Base-by-base conservation (phyloP, 2,113 vertebrate species). In the Cacatua alba region DNA sequence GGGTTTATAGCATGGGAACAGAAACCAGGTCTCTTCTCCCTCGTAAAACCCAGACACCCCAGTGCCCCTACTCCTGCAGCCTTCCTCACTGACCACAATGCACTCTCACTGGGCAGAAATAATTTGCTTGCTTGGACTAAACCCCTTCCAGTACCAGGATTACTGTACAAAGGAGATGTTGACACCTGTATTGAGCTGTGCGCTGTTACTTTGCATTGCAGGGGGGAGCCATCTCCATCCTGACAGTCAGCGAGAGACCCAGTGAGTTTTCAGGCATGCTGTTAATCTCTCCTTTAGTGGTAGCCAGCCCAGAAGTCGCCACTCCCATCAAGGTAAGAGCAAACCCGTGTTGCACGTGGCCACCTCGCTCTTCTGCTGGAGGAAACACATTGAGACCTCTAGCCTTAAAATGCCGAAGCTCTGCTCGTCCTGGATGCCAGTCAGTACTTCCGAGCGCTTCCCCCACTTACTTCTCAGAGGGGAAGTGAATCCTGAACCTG, bases 171-270 rank as follows among this genome's bases (percentile, higher is more conserved):
- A 84, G 1, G 7, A 83, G 76, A 77, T 26, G 48, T 69, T 92
- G 75, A 76, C 71, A 44, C 41, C 69, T 83, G 85, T 90, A 51
- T 62, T 94, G 87, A 95, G 83, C 41, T 86, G 74, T n/a, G 77
- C 48, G 51, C 70, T 92, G 77, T 86, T 95, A 7, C 90, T 97
- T 95, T 95, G 51, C 76, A 10, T 97, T 97, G 33, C 97, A 99
- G 99, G 99, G 99, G 10, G 99, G 99, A 12, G 99, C 99, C 82
- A 99, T 99, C 88, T 97, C 98, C 82, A 99, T 99, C 94, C 98
- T 99, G 72, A 98, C 98, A 0, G 99, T 98, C 4, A 98, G 98
- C 5, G 99, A 99, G 96, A 98, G 98, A 59, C 98, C 98, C 9
- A 86, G 69, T 63, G 98, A 99, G 77, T 99, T 99, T 95, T 96